Base-by-base conservation (phyloP, 1,140 invertebrate genomes). In the Drosophila ironensis region DNA sequence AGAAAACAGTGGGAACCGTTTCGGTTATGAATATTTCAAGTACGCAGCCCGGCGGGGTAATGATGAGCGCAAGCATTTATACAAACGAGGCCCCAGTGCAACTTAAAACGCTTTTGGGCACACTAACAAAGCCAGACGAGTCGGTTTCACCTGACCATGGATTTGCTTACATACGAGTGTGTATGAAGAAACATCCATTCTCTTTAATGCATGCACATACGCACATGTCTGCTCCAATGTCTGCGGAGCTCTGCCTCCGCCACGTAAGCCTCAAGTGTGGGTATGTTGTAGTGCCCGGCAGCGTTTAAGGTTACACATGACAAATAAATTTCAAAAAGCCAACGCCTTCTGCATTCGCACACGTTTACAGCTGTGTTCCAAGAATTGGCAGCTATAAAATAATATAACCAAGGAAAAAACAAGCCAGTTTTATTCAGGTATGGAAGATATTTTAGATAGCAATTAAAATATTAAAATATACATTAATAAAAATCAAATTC, bases 1-100 rank as follows among this genome's bases (percentile, higher is more conserved):
- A 14, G 54, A 30, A 17, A 60, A 60, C 24, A 57, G 52, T 12
- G 19, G 7, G 19, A 17, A 60, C 61, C 56, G 42, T 57, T 41
- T 19, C n/a, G 11, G 22, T 44, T 57, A 69, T 68, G 41, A 57
- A 69, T 69, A 69, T 69, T 69, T 69, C 19, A 69, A 24, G n/a
- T 7, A 35, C 9, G 16, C 37, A 28, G 8, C 28, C 17, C 11
- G 41, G 3, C 28, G 24, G 27, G 22, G 56, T n/a, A n/a, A n/a
- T n/a, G 41, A 30, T 25, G 64, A 17, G 27, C 22, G 27, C 25
- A 24, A 48, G 40, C 73, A 78, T 78, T 84, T 84, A 66, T 72
- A 41, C 38, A 78, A 86, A 84, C 72, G 69, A 86, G 72, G 50
- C 78, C 74, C 78, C 42, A 61, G 78, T 86, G 78, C 57, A 73